Evolutionary conservation across 2,113 vertebrate species (phyloP).

Genomic region (Thermophis baileyi): DNA sequence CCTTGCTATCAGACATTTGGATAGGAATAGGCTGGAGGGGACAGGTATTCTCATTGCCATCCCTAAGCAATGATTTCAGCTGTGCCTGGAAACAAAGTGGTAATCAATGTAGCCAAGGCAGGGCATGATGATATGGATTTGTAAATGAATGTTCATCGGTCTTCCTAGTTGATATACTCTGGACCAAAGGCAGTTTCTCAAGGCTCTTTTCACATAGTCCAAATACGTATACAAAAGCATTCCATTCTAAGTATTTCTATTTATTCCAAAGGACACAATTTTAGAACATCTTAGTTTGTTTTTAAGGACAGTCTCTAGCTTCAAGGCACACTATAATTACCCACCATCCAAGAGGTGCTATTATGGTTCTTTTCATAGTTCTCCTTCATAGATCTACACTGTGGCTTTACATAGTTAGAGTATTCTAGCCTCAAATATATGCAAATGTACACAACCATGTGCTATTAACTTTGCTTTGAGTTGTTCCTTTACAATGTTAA

Average conservation of each 20-base stretch:
- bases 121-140: background rate
- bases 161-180: background rate
- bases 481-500: slow-evolving; percentile 31
- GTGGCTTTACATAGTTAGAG: background rate
- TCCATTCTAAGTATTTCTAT: background rate
- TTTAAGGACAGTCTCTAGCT: background rate
- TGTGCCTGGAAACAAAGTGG: background rate
- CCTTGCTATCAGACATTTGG: background rate
- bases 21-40: background rate
- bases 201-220: background rate
- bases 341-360: background rate
- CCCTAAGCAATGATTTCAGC: background rate
- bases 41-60: background rate
- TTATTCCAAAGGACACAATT: background rate
- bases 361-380: background rate
- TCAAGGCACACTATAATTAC: background rate
- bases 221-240: background rate
- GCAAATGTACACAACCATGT: background rate
- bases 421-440: background rate
- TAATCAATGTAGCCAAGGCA: background rate
- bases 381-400: background rate
- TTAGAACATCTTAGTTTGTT: background rate
- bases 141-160: background rate
- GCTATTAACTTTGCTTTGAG: slow-evolving; percentile 1
- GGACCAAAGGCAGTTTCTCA: background rate